Evolutionary conservation across 2,113 vertebrate species (phyloP).

Genomic region (Tringa solitaria): DNA sequence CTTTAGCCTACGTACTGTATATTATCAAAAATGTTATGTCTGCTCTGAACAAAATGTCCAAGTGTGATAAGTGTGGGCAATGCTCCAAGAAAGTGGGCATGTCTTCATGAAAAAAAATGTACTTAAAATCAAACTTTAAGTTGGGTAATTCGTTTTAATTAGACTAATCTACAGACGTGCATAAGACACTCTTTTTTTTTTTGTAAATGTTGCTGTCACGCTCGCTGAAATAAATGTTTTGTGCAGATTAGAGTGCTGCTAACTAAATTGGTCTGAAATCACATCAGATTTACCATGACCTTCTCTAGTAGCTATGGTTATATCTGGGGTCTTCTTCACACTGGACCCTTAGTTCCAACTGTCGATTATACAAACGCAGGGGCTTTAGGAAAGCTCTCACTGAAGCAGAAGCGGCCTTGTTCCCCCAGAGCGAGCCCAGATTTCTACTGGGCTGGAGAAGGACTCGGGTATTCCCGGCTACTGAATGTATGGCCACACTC

Average conservation of each 20-base stretch:
- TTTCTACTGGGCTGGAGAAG: neutral
- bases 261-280: neutral
- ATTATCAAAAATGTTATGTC: conserved; percentile 52
- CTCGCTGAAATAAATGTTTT: neutral
- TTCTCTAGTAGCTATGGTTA: neutral
- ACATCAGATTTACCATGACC: neutral
- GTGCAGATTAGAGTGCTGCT: neutral
- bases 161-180: neutral
- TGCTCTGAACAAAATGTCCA: conserved; percentile 50
- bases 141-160: conserved; percentile 1
- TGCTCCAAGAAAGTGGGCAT: neutral
- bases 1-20: neutral
- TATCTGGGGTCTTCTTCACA: neutral
- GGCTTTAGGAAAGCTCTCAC: neutral
- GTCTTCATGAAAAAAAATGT: neutral
- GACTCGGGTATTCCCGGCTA: neutral
- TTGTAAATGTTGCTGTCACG: neutral
- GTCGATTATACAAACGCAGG: neutral
- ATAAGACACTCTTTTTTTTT: neutral
- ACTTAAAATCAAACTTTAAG: neutral
- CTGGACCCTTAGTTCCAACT: neutral
- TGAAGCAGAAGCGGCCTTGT: neutral
- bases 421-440: neutral
- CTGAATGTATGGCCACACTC: neutral
- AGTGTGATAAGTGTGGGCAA: conserved; percentile 14